Percentiles rank a stretch among this genome's conserved stretches.
These are phyloP conservation scores for Bursaphelenchus okinawaensis DNA, from an alignment of 2,888 invertebrate species.

Conservation along the genomic window DNA sequence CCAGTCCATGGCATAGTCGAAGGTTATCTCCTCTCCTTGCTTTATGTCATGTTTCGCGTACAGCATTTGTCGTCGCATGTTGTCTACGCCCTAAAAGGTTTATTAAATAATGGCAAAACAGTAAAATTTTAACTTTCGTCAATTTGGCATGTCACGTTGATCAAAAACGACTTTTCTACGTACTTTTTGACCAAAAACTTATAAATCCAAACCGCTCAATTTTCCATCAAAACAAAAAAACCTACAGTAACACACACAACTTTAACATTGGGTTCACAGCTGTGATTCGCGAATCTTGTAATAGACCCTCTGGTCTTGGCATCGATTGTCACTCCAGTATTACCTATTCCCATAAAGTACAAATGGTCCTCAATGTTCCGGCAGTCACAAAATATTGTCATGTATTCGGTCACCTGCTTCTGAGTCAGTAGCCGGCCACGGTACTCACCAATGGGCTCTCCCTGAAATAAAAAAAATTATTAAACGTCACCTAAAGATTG, in stretches of 20 bases:
- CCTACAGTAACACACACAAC: background rate
- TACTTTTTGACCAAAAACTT: background rate
- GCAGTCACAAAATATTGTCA: background rate
- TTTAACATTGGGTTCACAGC: conserved; percentile 6
- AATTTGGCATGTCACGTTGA: background rate
- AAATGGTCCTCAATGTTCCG: conserved; percentile 6
- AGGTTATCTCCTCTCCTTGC: conserved; percentile 3
- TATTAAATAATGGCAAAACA: background rate
- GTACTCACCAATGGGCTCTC: conserved; percentile 10
- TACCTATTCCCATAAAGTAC: conserved; percentile 3
- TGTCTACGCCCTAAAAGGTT: conserved; percentile 2
- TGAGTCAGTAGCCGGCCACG: background rate
- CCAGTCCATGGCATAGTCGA: conserved; percentile 9
- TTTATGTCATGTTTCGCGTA: conserved; percentile 6
- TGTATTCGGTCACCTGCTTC: background rate
- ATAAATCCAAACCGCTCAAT: background rate
- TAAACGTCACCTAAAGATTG: no score
- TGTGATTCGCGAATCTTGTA: conserved; percentile 11
- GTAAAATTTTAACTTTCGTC: background rate
- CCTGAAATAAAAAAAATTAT: background rate
- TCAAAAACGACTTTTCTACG: background rate
- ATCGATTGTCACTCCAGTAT: background rate
- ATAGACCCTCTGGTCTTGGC: background rate
- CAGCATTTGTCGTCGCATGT: background rate
- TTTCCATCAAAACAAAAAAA: background rate